A percentile compares a stretch with the other conserved stretches of the same genome.
These are phyloP conservation scores for Halcyon leucocephala DNA, from an alignment of 2,797 vertebrate species.

Conservation along the genomic window DNA sequence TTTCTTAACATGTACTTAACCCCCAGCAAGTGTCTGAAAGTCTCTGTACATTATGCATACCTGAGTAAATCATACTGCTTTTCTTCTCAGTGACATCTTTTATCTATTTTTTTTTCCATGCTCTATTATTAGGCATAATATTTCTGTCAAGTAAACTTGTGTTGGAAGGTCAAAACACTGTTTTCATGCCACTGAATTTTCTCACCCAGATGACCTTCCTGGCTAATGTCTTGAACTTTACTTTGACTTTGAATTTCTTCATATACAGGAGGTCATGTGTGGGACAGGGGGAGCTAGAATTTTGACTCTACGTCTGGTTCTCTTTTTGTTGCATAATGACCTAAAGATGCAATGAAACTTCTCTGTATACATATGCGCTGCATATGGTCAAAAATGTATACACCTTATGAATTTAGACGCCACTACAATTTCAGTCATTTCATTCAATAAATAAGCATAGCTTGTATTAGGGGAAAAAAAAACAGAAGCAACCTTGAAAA, in stretches of 20 bases:
- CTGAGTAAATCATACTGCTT: background rate
- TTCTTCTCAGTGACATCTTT: slow-evolving; percentile 3
- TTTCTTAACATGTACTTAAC: background rate
- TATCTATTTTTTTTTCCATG: background rate
- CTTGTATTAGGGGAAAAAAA: background rate
- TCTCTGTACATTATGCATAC: background rate
- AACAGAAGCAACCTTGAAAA: background rate
- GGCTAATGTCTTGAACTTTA: background rate
- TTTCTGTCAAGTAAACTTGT: background rate
- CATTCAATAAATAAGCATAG: background rate
- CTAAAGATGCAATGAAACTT: background rate
- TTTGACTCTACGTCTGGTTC: background rate
- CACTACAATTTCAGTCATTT: background rate
- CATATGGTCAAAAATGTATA: background rate
- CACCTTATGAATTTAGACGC: background rate
- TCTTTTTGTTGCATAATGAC: background rate
- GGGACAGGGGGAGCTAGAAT: accelerated
- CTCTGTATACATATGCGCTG: background rate
- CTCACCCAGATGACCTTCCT: background rate
- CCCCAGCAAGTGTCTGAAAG: slow-evolving; percentile 12
- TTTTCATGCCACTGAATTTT: background rate
- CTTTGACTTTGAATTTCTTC: background rate
- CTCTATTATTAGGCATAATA: slow-evolving; percentile 4
- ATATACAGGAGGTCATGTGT: background rate
- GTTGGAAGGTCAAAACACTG: background rate